Base-by-base conservation (phyloP, 2,888 invertebrate genomes). In the Blera fallax region DNA sequence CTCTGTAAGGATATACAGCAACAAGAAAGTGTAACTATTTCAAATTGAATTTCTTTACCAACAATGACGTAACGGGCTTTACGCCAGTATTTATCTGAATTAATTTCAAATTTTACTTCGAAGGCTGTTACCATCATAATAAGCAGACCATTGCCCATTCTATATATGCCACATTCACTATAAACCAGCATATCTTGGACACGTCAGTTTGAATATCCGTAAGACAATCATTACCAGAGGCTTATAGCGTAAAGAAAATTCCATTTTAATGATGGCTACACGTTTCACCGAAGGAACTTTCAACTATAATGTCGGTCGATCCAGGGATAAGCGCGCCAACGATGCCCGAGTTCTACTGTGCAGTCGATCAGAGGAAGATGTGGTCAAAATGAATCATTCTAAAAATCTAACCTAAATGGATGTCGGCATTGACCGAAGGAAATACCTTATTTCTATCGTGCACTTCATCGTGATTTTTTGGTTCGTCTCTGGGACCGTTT, bases 211-310 rank as follows among this genome's bases (percentile, higher is more conserved):
- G 76, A 56, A 56, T 62, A 58, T 74, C 64, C 43, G n/a, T 67
- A 29, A 37, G 58, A 52, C 50, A 60, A 50, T 60, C 77, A 67
- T 69, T 69, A 76, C 48, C 58, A 37, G 65, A 65, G 67, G 58
- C 77, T 77, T 84, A 74, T 37, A 56, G 74, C 58, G 40, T 73
- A 18, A 56, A 52, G 73, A 37, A 72, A 78, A 74, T 73, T 74
- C 62, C 62, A 69, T 74, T 84, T 79, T 84, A 84, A 84, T 79
- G 73, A 84, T 84, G 73, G 73, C 45, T 65, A 52, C 64, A 82
- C 58, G 65, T 82, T 72, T 72, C 67, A 11, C n/a, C 5, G 7
- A 72, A 40, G 62, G 10, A 40, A 21, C 27, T 72, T 37, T 37
- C 48, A 50, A 56, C 58, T 48, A 56, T 40, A 32, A 45, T 32